Conservation (phyloP, 2,888 invertebrate genomes). For the Gonocerus acuteangulatus region DNA sequence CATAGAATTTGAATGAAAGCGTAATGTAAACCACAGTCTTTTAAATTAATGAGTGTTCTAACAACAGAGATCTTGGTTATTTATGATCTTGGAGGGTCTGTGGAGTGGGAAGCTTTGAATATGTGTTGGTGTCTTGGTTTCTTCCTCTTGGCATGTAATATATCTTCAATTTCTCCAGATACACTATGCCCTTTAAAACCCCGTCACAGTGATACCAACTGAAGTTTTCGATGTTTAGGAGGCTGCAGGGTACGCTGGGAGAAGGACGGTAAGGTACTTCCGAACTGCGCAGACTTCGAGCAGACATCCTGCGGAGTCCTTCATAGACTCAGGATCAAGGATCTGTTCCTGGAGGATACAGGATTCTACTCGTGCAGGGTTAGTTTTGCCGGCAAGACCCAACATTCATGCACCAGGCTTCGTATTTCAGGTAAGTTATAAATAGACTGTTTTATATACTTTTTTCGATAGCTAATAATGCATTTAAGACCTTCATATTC, state of each 20-base stretch:
- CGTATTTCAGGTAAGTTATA: slow-evolving; percentile 47
- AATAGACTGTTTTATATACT: background rate
- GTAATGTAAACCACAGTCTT: no score
- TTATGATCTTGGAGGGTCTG: no score
- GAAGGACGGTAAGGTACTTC: slow-evolving; percentile 52
- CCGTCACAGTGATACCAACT: background rate
- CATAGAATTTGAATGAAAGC: no score
- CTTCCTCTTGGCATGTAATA: no score
- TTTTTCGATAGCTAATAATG: no score
- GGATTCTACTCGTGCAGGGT: slow-evolving; percentile 62
- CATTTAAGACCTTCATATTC: no score
- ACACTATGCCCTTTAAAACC: no score
- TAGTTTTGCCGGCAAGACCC: slow-evolving; percentile 53
- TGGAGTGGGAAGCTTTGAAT: no score
- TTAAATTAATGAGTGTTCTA: no score
- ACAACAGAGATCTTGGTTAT: no score
- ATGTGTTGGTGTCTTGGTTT: no score
- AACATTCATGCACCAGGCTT: slow-evolving; percentile 47
- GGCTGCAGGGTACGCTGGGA: slow-evolving; percentile 41
- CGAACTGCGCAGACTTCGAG: slow-evolving; percentile 54
- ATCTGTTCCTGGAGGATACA: slow-evolving; percentile 56
- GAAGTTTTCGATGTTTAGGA: background rate
- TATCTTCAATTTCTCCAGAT: no score
- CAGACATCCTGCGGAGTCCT: slow-evolving; percentile 50
- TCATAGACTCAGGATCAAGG: slow-evolving; percentile 51